Percentiles rank a stretch among this genome's conserved stretches.
These are phyloP conservation scores for Poeciliopsis retropinna DNA, from an alignment of 2,113 vertebrate species.

Conservation along the genomic window DNA sequence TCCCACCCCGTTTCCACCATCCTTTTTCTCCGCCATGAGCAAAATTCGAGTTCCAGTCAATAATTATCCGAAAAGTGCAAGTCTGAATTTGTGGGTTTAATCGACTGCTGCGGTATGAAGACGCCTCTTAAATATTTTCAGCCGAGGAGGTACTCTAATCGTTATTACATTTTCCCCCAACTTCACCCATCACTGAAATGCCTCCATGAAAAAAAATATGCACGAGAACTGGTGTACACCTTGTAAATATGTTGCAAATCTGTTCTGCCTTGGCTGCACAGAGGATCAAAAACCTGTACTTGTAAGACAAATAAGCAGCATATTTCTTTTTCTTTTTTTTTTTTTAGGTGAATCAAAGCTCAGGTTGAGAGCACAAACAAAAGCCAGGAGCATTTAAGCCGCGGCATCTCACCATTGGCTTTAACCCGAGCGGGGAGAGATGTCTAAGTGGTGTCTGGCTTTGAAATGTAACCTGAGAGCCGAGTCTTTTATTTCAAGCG, in stretches of 20 bases:
- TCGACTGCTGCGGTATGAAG: slow-evolving; percentile 64
- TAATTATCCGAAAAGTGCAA: slow-evolving; percentile 64
- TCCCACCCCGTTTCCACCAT: background rate
- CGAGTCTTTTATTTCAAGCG: slow-evolving; percentile 61
- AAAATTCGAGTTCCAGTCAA: slow-evolving; percentile 49
- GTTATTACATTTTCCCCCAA: slow-evolving; percentile 33
- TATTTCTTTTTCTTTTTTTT: slow-evolving; percentile 46
- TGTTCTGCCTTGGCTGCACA: slow-evolving; percentile 25
- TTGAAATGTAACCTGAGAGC: slow-evolving; percentile 65
- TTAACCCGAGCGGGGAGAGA: slow-evolving; percentile 61
- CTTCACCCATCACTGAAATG: slow-evolving; percentile 32
- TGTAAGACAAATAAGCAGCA: slow-evolving; percentile 21
- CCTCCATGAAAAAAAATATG: slow-evolving; percentile 40
- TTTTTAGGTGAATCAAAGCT: slow-evolving; percentile 32
- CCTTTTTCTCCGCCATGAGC: too few species aligned
- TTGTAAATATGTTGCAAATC: slow-evolving; percentile 39
- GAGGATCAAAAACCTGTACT: slow-evolving; percentile 27
- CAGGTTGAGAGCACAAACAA: slow-evolving; percentile 37
- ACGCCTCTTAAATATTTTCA: slow-evolving; percentile 38
- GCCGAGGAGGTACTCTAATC: slow-evolving; percentile 50
- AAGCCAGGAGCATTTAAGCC: slow-evolving; percentile 46
- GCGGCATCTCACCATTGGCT: slow-evolving; percentile 43
- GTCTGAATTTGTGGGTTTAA: slow-evolving; percentile 62
- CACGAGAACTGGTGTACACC: slow-evolving; percentile 17
- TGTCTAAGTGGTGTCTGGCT: slow-evolving; percentile 50